These are phyloP conservation scores for Capitella teleta DNA, from an alignment of 1,140 invertebrate species.

Conservation along the genomic window DNA sequence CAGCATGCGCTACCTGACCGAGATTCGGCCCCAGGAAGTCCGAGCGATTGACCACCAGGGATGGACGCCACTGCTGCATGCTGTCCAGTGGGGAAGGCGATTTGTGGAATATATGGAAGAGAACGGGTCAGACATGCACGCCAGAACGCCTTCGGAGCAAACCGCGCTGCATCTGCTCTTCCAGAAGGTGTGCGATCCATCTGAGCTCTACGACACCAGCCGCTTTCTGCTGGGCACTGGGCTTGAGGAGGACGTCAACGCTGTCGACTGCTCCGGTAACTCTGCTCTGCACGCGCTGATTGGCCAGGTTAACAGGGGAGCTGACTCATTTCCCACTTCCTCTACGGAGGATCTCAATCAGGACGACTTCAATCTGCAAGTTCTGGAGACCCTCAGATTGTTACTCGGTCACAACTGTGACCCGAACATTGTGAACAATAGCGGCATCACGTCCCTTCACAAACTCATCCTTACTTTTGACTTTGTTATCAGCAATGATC, in stretches of 20 bases:
- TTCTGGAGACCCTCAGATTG: constrained; percentile 21
- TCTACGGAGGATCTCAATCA: constrained; percentile 17
- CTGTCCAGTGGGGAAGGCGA: constrained; percentile 30
- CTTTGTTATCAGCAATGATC: constrained; percentile 8
- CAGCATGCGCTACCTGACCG: constrained; percentile 25
- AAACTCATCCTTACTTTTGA: constrained; percentile 20
- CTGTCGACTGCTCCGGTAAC: constrained; percentile 23
- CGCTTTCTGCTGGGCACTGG: constrained; percentile 32
- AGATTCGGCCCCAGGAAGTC: constrained; percentile 21
- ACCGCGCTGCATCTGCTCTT: constrained; percentile 33
- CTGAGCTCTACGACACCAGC: constrained; percentile 31
- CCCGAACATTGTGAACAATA: constrained; percentile 20
- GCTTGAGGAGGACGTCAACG: constrained; percentile 31
- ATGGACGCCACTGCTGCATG: constrained; percentile 26
- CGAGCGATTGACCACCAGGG: constrained; percentile 22
- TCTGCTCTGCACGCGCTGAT: constrained; percentile 31
- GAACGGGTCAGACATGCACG: constrained; percentile 26
- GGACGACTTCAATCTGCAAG: constrained; percentile 27
- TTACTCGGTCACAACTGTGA: constrained; percentile 33
- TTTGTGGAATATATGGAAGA: constrained; percentile 26
- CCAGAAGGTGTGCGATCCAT: constrained; percentile 27
- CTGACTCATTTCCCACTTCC: background rate
- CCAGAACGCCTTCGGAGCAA: constrained; percentile 21
- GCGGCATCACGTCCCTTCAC: constrained; percentile 23
- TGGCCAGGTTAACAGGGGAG: constrained; percentile 25